These are phyloP conservation scores for Enteromius trimaculatus DNA, from an alignment of 2,797 vertebrate genomes.

Conservation along the genomic window DNA sequence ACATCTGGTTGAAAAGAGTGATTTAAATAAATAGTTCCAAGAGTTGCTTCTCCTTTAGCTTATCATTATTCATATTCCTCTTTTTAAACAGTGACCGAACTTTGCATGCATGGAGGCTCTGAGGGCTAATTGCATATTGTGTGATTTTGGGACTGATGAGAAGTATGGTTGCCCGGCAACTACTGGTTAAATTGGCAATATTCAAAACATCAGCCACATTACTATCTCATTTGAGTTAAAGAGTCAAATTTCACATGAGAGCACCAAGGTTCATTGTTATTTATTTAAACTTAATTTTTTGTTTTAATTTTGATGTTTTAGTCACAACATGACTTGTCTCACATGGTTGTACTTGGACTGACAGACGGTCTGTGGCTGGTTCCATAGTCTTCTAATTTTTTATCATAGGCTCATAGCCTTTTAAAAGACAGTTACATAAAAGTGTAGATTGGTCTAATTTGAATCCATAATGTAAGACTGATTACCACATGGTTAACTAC, in stretches of 20 bases:
- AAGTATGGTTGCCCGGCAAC: slow-evolving; percentile 42
- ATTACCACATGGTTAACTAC: background rate
- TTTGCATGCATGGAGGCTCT: background rate
- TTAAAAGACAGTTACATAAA: background rate
- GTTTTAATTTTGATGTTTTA: background rate
- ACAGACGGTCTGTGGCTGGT: background rate
- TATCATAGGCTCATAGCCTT: background rate
- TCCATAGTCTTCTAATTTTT: background rate
- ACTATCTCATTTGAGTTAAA: background rate
- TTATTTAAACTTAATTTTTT: background rate
- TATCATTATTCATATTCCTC: background rate
- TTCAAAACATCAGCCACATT: slow-evolving; percentile 18
- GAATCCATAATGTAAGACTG: background rate
- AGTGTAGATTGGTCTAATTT: background rate
- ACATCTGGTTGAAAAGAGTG: background rate
- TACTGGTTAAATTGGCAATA: background rate
- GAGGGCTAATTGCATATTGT: slow-evolving; percentile 18
- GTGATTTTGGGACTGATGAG: slow-evolving; percentile 38
- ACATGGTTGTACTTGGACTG: background rate
- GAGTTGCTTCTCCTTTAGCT: background rate
- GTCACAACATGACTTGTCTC: background rate
- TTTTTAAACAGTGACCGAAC: background rate
- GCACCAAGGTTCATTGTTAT: background rate
- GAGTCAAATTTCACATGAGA: background rate
- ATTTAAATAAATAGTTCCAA: background rate